Conservation (phyloP, 2,888 invertebrate species). For the Pachycephus smyrnensis region DNA sequence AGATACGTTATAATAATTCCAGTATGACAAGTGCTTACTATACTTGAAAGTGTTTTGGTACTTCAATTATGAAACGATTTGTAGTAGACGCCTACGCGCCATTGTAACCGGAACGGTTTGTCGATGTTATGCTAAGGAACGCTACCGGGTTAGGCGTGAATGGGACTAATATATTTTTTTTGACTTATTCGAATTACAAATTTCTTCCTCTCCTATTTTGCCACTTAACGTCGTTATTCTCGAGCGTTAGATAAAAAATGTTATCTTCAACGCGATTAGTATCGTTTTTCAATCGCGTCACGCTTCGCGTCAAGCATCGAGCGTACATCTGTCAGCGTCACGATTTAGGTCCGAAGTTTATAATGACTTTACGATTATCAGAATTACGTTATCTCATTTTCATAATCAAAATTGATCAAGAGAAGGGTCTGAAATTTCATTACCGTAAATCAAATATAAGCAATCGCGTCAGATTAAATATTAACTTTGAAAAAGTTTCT, state of each 20-base stretch:
- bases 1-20: not conserved
- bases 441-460: not conserved
- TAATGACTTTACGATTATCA: not conserved
- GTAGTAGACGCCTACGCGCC: not conserved
- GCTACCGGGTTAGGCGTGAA: not conserved
- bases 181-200: not conserved
- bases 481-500: not conserved
- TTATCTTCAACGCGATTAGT: not conserved
- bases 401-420: not conserved
- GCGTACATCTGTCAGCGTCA: not conserved
- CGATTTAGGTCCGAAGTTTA: not conserved
- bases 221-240: not conserved
- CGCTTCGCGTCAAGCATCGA: not conserved
- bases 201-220: not conserved
- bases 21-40: not conserved
- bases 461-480: not conserved
- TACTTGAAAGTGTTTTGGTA: not conserved
- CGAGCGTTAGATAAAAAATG: not conserved
- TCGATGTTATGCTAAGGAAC: not conserved
- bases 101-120: not conserved
- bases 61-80: not conserved
- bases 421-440: not conserved
- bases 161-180: not conserved
- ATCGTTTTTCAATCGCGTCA: not conserved
- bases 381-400: not conserved